These are phyloP conservation scores for Ctenochaetus hawaiiensis DNA, from an alignment of 2,797 vertebrate species.

Conservation along the genomic window DNA sequence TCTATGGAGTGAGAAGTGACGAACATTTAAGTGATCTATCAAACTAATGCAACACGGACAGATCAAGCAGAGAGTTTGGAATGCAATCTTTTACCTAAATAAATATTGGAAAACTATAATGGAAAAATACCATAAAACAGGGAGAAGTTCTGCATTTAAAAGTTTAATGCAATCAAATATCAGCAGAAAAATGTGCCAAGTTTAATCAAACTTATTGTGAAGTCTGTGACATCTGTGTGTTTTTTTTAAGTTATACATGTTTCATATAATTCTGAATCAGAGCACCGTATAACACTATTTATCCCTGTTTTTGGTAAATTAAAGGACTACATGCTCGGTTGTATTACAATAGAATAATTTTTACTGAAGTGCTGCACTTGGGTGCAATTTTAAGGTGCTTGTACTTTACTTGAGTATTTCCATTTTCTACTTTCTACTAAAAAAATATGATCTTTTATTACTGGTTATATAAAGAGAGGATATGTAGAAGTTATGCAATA, in stretches of 20 bases:
- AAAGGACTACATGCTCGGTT: neutral
- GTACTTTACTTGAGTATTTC: too few species aligned
- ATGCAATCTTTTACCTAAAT: neutral
- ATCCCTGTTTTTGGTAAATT: neutral
- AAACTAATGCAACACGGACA: neutral
- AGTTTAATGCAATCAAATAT: neutral
- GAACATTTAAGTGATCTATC: neutral
- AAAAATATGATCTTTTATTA: too few species aligned
- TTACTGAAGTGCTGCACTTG: too few species aligned
- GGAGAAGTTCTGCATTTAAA: neutral
- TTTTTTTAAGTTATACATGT: too few species aligned
- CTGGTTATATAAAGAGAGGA: too few species aligned
- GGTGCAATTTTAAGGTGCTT: too few species aligned
- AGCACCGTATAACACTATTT: neutral
- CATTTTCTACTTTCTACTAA: too few species aligned
- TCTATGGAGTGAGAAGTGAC: neutral
- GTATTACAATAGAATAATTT: too few species aligned
- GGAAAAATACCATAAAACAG: neutral
- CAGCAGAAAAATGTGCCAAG: too few species aligned
- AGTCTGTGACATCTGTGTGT: neutral
- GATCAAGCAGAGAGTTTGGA: neutral
- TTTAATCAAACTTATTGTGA: neutral
- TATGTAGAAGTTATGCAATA: too few species aligned
- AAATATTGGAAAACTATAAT: neutral
- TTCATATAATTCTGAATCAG: too few species aligned